Percentiles rank a stretch among this genome's conserved stretches.
Evolutionary conservation across 2,113 vertebrate genomes (phyloP).

Genomic region (Hiodon alosoides): DNA sequence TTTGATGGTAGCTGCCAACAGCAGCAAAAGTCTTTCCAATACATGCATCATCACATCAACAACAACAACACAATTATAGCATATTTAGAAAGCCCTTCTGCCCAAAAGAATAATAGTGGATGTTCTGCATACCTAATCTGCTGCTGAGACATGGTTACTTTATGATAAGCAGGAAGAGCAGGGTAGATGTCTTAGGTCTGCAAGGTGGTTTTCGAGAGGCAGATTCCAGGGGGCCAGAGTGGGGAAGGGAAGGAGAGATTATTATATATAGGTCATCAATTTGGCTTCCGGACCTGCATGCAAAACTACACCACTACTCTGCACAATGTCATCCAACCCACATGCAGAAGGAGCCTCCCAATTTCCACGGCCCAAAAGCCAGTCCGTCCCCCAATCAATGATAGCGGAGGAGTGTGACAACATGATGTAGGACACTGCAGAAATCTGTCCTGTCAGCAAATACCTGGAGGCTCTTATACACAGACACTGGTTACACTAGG

Average conservation of each 20-base stretch:
- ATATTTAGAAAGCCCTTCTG: too few relatives aligned
- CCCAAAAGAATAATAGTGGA: too few relatives aligned
- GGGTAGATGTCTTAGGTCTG: slow-evolving; percentile 30
- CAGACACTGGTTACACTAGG: slow-evolving; percentile 35
- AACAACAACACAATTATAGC: too few relatives aligned
- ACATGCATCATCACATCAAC: too few relatives aligned
- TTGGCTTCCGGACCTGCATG: not conserved
- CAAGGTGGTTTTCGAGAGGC: slow-evolving; percentile 19
- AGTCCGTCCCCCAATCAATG: too few relatives aligned
- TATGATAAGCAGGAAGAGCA: slow-evolving; percentile 19
- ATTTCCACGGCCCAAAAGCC: too few relatives aligned
- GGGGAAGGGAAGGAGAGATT: slow-evolving; percentile 26
- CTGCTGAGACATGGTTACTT: slow-evolving; percentile 64
- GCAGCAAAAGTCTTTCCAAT: too few relatives aligned
- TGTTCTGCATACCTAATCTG: slow-evolving; percentile 61
- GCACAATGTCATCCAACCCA: too few relatives aligned
- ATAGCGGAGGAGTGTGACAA: too few relatives aligned
- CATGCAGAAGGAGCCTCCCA: not conserved
- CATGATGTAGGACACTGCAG: not conserved
- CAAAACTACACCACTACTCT: not conserved
- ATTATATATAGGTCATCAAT: not conserved
- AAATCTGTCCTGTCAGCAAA: not conserved
- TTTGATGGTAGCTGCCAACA: too few relatives aligned
- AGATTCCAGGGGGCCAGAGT: slow-evolving; percentile 42
- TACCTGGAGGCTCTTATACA: slow-evolving; percentile 2